Conservation (phyloP, 2,113 vertebrate species). For the Tursiops truncatus region DNA sequence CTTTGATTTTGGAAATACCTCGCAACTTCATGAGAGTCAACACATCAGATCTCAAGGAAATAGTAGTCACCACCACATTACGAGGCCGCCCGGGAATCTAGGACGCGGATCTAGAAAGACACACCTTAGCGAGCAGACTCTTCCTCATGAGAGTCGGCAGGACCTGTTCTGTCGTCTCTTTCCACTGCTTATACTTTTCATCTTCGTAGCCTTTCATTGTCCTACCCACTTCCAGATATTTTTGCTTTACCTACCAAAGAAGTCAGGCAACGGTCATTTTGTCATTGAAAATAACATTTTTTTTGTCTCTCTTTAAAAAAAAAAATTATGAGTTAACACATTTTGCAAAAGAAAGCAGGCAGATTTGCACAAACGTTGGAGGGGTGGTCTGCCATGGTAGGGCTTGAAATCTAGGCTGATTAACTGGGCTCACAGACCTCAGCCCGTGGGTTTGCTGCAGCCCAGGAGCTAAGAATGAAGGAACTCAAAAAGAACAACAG, state of each 20-base stretch:
- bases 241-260: slow-evolving; percentile 86
- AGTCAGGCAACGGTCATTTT: background rate
- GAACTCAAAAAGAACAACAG: background rate
- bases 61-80: slow-evolving; percentile 13
- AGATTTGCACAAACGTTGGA: background rate
- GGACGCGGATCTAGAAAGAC: background rate
- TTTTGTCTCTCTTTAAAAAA: background rate
- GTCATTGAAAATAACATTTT: background rate
- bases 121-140: slow-evolving; percentile 81
- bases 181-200: slow-evolving; percentile 87
- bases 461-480: fast-evolving
- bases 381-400: fast-evolving
- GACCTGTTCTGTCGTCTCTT: slow-evolving; percentile 68
- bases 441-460: fast-evolving
- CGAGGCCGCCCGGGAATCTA: slow-evolving; percentile 55
- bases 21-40: background rate
- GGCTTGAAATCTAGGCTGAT: background rate
- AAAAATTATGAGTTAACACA: background rate
- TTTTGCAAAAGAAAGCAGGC: background rate
- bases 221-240: slow-evolving; percentile 86
- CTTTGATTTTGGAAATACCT: background rate
- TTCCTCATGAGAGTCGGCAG: slow-evolving; percentile 88
- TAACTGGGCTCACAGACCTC: fast-evolving
- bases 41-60: background rate
- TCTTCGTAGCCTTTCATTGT: slow-evolving; percentile 88